These are phyloP conservation scores for Ictalurus punctatus DNA, from an alignment of 2,113 vertebrate species.

Conservation along the genomic window DNA sequence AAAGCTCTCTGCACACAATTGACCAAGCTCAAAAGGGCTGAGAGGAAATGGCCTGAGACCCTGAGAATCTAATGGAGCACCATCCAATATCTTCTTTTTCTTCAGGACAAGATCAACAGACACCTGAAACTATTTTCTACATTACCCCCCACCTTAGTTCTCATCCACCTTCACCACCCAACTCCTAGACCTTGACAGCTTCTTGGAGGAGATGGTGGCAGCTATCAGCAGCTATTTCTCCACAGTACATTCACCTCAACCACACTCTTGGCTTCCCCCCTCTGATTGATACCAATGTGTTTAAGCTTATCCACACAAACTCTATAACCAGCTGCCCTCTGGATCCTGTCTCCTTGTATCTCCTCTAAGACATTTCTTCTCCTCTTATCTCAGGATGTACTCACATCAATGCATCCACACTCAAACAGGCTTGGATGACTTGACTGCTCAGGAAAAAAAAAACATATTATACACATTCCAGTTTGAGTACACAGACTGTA, in stretches of 20 bases:
- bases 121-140: neutral
- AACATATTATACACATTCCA: neutral
- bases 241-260: neutral
- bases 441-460: neutral
- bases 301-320: neutral
- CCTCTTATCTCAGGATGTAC: neutral
- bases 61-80: neutral
- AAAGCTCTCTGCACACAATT: neutral
- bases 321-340: neutral
- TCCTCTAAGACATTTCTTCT: neutral
- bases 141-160: neutral
- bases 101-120: neutral
- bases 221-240: neutral
- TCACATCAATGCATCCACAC: neutral
- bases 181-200: neutral
- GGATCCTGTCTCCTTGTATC: neutral
- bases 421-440: neutral
- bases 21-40: neutral
- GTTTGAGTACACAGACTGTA: neutral
- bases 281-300: neutral
- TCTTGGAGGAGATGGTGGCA: neutral
- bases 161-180: neutral
- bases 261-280: neutral
- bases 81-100: neutral
- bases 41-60: neutral